These are phyloP conservation scores for Myotis daubentonii DNA, from an alignment of 2,797 vertebrate genomes.

Conservation along the genomic window DNA sequence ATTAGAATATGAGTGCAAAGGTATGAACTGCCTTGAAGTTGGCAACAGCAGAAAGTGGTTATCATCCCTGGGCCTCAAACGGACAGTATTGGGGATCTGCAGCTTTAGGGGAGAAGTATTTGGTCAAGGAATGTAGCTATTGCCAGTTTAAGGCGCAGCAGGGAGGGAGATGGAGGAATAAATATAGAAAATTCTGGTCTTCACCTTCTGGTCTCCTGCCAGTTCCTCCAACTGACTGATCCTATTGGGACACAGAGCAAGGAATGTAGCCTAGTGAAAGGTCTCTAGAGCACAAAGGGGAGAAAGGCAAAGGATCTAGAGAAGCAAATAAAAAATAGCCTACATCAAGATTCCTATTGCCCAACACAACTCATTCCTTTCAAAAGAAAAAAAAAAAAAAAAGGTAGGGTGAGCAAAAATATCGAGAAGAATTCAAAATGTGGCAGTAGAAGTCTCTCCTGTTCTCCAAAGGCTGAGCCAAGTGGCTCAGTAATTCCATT, in stretches of 20 bases:
- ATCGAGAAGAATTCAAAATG: neutral
- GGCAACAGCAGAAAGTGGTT: neutral
- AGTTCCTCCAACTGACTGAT: neutral
- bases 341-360: neutral
- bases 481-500: neutral
- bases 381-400: neutral
- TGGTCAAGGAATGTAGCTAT: neutral
- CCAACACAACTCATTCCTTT: neutral
- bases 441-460: accelerated
- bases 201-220: neutral
- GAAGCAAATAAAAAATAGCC: neutral
- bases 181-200: neutral
- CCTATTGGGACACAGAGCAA: neutral
- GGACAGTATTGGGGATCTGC: neutral
- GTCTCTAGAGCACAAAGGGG: neutral
- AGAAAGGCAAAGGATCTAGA: neutral
- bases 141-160: neutral
- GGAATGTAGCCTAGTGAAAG: neutral
- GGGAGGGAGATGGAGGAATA: neutral
- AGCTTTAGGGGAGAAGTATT: neutral
- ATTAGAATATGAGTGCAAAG: neutral
- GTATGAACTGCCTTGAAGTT: neutral
- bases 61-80: neutral
- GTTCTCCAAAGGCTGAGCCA: neutral
- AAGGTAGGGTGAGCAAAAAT: neutral